Conservation (phyloP, 2,113 vertebrate species). For the Epinephelus moara region DNA sequence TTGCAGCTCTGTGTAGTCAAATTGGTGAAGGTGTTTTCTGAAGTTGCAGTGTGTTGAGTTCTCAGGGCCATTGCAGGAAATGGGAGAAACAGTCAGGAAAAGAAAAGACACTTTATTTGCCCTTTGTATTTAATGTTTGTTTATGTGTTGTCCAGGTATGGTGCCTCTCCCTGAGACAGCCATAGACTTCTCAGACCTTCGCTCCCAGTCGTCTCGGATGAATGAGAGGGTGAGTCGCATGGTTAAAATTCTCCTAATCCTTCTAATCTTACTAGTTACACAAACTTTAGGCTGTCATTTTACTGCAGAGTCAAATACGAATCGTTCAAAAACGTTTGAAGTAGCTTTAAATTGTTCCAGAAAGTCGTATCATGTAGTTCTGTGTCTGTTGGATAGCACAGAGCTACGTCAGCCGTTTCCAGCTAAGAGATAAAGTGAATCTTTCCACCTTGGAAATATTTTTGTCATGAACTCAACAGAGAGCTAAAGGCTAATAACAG, state of each 20-base stretch:
- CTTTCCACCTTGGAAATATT: background rate
- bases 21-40: too few relatives aligned
- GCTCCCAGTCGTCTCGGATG: slow-evolving; percentile 89
- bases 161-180: slow-evolving; percentile 88
- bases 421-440: background rate
- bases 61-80: too few relatives aligned
- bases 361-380: too few relatives aligned
- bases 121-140: background rate
- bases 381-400: too few relatives aligned
- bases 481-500: background rate
- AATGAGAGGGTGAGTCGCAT: slow-evolving; percentile 85
- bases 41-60: too few relatives aligned
- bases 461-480: background rate
- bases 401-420: background rate
- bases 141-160: slow-evolving; percentile 74
- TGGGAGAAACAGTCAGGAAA: background rate
- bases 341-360: too few relatives aligned
- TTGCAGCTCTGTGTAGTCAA: too few relatives aligned
- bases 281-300: background rate
- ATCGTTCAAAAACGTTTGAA: too few relatives aligned
- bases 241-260: background rate
- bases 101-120: background rate
- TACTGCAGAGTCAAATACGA: too few relatives aligned
- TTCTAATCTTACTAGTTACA: background rate
- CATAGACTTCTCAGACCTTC: slow-evolving; percentile 89